Evolutionary conservation across 2,113 vertebrate species (phyloP).

Genomic region (Hydropotes inermis): DNA sequence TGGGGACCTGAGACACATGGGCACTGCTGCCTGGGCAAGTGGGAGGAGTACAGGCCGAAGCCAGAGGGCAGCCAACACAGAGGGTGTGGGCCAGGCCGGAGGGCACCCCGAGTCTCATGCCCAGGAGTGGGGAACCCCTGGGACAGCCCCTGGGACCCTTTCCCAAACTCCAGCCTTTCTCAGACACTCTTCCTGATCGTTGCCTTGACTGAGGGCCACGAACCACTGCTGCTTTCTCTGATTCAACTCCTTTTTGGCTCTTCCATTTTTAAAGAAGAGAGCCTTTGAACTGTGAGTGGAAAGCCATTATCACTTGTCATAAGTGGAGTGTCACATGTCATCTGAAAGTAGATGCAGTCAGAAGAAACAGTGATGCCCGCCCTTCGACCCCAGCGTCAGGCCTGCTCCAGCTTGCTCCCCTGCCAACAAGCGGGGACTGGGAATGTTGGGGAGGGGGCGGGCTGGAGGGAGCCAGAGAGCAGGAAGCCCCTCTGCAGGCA

Average conservation of each 20-base stretch:
- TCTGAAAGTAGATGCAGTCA: background rate
- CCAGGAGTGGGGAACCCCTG: background rate
- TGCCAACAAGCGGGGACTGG: accelerated
- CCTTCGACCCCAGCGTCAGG: background rate
- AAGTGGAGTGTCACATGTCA: background rate
- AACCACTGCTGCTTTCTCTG: background rate
- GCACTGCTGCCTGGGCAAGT: too few relatives aligned
- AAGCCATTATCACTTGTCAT: background rate
- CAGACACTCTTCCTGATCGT: accelerated
- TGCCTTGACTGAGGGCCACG: background rate
- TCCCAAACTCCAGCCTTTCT: background rate
- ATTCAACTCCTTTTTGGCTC: background rate
- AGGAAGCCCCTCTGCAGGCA: background rate
- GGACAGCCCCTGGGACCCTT: background rate
- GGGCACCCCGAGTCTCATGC: background rate
- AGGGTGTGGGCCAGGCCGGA: accelerated
- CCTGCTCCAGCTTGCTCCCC: background rate
- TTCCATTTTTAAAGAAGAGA: background rate
- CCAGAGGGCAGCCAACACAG: background rate
- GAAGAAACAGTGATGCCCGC: accelerated
- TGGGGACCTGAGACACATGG: background rate
- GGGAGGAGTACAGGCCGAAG: background rate
- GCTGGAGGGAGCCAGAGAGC: background rate
- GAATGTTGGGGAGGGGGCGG: accelerated
- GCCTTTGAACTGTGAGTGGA: background rate